Conservation (phyloP, 2,888 invertebrate genomes). For the Sinodicranocentrus sp. region DNA sequence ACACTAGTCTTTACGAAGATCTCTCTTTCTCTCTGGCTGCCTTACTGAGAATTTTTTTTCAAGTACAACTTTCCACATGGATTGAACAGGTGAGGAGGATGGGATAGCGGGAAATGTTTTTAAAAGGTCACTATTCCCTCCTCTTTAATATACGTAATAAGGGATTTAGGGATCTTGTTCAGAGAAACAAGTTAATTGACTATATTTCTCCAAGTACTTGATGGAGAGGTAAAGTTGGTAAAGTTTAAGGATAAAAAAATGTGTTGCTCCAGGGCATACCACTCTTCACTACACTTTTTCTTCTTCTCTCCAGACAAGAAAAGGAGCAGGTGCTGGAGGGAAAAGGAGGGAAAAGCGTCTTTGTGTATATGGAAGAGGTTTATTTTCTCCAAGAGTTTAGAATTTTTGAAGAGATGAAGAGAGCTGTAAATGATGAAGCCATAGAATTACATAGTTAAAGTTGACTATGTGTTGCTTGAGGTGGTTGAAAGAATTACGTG, state of each 20-base stretch:
- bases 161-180: conserved; percentile 50
- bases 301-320: conserved; percentile 3
- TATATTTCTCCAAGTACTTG: conserved; percentile 6
- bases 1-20: too few species aligned
- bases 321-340: too few species aligned
- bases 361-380: too few species aligned
- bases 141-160: conserved; percentile 44
- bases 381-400: background rate
- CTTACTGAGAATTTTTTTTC: too few species aligned
- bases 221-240: conserved; percentile 39
- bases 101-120: conserved; percentile 53
- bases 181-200: conserved; percentile 55
- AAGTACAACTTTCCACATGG: too few species aligned
- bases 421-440: background rate
- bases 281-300: background rate
- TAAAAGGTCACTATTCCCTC: conserved; percentile 38
- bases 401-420: too few species aligned
- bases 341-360: too few species aligned
- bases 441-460: background rate
- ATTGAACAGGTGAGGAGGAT: conserved; percentile 59
- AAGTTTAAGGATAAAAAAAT: conserved; percentile 4
- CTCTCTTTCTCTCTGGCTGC: too few species aligned
- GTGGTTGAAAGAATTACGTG: background rate
- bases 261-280: conserved; percentile 24
- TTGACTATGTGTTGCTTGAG: background rate